Percentiles rank a stretch among this genome's conserved stretches.
Conservation (phyloP, 2,113 vertebrate species). For the Athene cunicularia region DNA sequence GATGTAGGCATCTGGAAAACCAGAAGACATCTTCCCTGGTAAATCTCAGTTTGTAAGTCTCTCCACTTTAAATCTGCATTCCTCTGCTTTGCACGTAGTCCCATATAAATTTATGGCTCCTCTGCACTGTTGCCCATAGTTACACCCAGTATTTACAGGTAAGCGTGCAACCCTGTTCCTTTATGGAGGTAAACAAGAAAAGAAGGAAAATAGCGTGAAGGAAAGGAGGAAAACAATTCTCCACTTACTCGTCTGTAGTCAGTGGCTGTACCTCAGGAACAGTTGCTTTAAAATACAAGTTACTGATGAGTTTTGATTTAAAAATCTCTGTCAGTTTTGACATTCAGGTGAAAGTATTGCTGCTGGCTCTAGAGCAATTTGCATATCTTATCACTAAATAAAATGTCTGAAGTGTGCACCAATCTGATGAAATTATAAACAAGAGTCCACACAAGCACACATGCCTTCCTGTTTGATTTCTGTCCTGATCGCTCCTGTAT, state of each 20-base stretch:
- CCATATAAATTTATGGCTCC: not conserved
- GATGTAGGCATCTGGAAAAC: not conserved
- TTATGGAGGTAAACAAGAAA: not conserved
- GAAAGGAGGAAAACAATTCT: not conserved
- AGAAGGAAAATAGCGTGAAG: not conserved
- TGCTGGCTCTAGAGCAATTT: slow-evolving; percentile 72
- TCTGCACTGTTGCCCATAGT: not conserved
- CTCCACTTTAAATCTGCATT: not conserved
- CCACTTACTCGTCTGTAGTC: slow-evolving; percentile 11
- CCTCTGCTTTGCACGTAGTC: not conserved
- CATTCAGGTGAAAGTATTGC: slow-evolving; percentile 70
- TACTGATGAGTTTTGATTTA: slow-evolving; percentile 65
- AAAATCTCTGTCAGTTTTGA: slow-evolving; percentile 73
- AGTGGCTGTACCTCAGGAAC: not conserved
- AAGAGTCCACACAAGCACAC: slow-evolving; percentile 52
- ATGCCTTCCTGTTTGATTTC: slow-evolving; percentile 24
- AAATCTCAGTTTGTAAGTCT: not conserved
- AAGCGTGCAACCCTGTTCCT: not conserved
- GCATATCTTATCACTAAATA: slow-evolving; percentile 71
- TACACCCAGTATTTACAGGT: not conserved
- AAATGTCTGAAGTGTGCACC: slow-evolving; percentile 69
- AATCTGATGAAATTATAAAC: slow-evolving; percentile 76
- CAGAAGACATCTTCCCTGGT: not conserved
- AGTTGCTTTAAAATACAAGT: slow-evolving; percentile 32
- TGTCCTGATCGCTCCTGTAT: slow-evolving; percentile 52